Conservation (phyloP, 2,113 vertebrate genomes). For the Poicephalus meyeri region DNA sequence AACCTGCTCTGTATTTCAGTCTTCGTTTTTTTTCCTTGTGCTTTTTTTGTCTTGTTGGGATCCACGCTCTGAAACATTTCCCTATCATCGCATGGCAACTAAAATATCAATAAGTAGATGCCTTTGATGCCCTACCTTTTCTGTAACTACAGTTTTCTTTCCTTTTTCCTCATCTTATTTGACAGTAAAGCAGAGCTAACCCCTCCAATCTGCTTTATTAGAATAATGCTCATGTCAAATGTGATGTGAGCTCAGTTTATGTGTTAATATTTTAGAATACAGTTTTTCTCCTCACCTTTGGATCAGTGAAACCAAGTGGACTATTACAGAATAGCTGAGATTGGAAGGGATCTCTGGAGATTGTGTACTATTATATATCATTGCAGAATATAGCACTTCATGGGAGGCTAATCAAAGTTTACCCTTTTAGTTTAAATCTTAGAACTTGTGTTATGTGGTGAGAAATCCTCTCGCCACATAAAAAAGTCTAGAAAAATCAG, state of each 20-base stretch:
- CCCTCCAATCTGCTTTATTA: not conserved
- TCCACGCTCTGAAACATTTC: accelerated
- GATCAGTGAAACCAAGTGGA: not conserved
- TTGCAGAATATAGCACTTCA: not conserved
- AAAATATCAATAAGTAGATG: not conserved
- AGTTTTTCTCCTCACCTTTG: not conserved
- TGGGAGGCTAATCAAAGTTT: not conserved
- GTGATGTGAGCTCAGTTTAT: accelerated
- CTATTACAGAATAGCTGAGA: not conserved
- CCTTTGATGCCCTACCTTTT: not conserved
- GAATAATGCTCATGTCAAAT: not conserved
- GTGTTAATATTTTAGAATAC: not conserved
- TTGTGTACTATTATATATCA: accelerated
- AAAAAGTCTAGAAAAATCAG: not conserved
- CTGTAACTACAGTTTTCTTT: not conserved
- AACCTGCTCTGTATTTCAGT: not conserved
- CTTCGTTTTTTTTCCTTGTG: accelerated
- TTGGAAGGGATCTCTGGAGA: not conserved
- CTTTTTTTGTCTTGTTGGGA: not conserved
- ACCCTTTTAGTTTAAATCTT: not conserved
- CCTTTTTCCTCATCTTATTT: not conserved
- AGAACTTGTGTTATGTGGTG: not conserved
- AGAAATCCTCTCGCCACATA: not conserved
- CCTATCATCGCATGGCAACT: not conserved
- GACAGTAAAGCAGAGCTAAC: not conserved